Evolutionary conservation across 2,888 invertebrate species (phyloP).

Genomic region (Marasmarcha lunaedactyla): DNA sequence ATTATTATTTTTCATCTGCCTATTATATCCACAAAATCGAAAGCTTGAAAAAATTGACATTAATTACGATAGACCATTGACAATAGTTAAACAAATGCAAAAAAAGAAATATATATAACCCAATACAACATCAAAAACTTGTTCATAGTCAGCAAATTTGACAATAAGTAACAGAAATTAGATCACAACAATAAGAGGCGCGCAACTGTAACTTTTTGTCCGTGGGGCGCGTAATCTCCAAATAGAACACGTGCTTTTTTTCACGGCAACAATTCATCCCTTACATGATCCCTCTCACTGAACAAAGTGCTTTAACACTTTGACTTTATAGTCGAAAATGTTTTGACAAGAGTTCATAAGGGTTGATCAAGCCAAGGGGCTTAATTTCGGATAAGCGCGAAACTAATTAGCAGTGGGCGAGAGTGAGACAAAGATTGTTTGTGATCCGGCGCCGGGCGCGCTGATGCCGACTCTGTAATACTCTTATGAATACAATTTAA

Average conservation of each 20-base stretch:
- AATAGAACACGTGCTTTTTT: conserved; percentile 68
- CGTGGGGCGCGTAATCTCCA: conserved; percentile 61
- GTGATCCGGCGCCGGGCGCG: conserved; percentile 16
- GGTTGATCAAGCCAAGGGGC: conserved; percentile 45
- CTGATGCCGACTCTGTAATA: neutral
- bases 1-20: too few relatives aligned
- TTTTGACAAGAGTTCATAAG: conserved; percentile 17
- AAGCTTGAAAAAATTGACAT: too few relatives aligned
- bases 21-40: too few relatives aligned
- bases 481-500: neutral
- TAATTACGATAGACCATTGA: too few relatives aligned
- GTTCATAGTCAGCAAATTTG: too few relatives aligned
- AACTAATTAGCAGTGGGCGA: conserved; percentile 56
- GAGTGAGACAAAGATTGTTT: conserved; percentile 28
- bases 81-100: too few relatives aligned
- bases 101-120: too few relatives aligned
- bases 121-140: too few relatives aligned
- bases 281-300: conserved; percentile 11
- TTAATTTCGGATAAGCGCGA: conserved; percentile 59
- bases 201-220: conserved; percentile 40
- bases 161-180: too few relatives aligned
- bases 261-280: conserved; percentile 36
- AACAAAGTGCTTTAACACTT: conserved; percentile 23
- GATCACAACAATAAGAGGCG: too few relatives aligned
- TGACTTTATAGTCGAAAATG: conserved; percentile 21